These are phyloP conservation scores for Clarias pachynema DNA, from an alignment of 2,797 vertebrate genomes.

Conservation along the genomic window DNA sequence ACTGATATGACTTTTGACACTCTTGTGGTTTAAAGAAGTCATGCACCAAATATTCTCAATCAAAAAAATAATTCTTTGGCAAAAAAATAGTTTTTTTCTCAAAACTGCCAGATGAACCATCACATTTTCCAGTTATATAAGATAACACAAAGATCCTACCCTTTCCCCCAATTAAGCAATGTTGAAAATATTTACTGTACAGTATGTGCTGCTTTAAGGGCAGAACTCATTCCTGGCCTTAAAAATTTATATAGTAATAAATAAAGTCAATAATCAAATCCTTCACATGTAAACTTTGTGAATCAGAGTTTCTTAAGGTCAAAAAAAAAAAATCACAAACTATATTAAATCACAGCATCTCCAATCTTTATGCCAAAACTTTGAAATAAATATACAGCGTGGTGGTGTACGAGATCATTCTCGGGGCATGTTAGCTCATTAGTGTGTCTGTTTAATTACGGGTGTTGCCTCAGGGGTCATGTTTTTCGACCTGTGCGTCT, in stretches of 20 bases:
- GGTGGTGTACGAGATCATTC: not conserved
- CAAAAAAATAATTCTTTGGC: no score
- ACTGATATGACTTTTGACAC: no score
- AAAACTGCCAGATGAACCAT: no score
- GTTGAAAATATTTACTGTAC: not conserved
- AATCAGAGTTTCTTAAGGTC: not conserved
- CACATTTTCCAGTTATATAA: not conserved
- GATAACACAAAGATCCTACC: no score
- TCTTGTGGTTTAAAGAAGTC: no score
- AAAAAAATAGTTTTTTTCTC: no score
- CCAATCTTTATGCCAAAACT: not conserved
- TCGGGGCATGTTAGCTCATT: conserved; percentile 24
- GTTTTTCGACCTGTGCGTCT: conserved; percentile 2
- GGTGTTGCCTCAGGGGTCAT: conserved; percentile 13
- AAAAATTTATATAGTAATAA: not conserved
- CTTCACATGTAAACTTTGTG: no score
- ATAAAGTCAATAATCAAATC: no score
- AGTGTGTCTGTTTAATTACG: conserved; percentile 35
- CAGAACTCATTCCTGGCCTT: not conserved
- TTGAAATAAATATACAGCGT: not conserved
- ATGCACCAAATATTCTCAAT: no score
- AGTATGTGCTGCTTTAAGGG: not conserved
- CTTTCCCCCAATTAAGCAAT: not conserved
- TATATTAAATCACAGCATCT: not conserved
- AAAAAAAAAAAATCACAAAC: not conserved